Evolutionary conservation across 2,797 vertebrate genomes (phyloP).

Genomic region (Pseudomugil tenellus): DNA sequence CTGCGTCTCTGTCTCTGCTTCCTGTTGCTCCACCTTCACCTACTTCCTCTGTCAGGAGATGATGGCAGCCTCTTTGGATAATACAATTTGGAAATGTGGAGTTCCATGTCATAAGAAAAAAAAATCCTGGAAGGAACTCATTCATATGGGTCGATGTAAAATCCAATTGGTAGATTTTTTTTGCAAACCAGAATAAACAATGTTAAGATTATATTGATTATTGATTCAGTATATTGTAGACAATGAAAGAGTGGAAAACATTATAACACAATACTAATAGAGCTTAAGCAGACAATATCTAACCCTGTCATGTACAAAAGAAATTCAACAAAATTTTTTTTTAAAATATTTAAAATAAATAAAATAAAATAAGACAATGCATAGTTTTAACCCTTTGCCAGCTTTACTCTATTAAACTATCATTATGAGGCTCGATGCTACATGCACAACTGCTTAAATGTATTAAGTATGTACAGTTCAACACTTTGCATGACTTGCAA

Average conservation of each 20-base stretch:
- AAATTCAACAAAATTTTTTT: no score
- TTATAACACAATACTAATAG: no score
- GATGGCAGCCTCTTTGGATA: constrained; percentile 19
- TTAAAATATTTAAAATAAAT: no score
- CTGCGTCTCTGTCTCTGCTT: constrained; percentile 27
- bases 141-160: constrained; percentile 12
- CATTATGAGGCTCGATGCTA: neutral
- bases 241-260: neutral
- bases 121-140: constrained; percentile 19
- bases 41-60: constrained; percentile 18
- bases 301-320: no score
- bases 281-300: no score
- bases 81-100: constrained; percentile 12
- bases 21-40: constrained; percentile 23
- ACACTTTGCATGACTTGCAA: neutral
- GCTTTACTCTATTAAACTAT: no score
- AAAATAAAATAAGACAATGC: no score
- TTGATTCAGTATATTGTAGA: neutral
- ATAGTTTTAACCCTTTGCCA: no score
- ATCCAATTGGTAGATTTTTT: constrained; percentile 11
- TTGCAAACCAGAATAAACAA: neutral
- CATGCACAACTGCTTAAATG: neutral
- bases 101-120: constrained; percentile 11
- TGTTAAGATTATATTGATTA: neutral
- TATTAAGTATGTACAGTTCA: neutral